A percentile compares a stretch with the other conserved stretches of the same genome.
These are phyloP conservation scores for Cryptoleucopteryx plumbea DNA, from an alignment of 2,113 vertebrate genomes.

Conservation along the genomic window DNA sequence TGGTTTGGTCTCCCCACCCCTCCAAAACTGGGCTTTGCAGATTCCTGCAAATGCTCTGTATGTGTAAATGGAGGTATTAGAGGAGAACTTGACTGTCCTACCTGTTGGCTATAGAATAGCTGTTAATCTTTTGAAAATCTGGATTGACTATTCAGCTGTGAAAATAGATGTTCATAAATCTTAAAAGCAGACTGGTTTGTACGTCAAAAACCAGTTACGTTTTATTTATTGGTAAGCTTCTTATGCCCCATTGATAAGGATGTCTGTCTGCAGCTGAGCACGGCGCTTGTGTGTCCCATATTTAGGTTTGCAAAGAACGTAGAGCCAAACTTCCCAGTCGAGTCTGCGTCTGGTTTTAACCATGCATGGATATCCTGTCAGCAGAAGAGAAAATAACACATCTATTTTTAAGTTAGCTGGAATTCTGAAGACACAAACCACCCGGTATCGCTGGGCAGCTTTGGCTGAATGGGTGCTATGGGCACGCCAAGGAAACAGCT, in stretches of 20 bases:
- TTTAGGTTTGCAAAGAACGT: constrained; percentile 61
- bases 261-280: background rate
- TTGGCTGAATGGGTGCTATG: background rate
- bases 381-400: constrained; percentile 79
- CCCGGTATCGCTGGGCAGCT: background rate
- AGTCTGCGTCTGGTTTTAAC: constrained; percentile 68
- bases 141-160: background rate
- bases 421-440: constrained; percentile 68
- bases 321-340: constrained; percentile 69
- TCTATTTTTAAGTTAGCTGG: constrained; percentile 90
- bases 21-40: background rate
- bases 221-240: background rate
- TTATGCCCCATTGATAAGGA: background rate
- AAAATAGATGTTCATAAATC: background rate
- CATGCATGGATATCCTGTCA: constrained; percentile 80
- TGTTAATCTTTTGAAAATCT: background rate
- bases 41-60: background rate
- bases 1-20: rapidly evolving
- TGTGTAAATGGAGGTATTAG: background rate
- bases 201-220: background rate
- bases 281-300: background rate
- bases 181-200: background rate
- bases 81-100: background rate
- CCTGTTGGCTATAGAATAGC: background rate
- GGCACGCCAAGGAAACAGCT: background rate